phyloP scores from a whole-genome alignment of 2,797 vertebrate species.

The Kryptopterus vitreolus region DNA sequence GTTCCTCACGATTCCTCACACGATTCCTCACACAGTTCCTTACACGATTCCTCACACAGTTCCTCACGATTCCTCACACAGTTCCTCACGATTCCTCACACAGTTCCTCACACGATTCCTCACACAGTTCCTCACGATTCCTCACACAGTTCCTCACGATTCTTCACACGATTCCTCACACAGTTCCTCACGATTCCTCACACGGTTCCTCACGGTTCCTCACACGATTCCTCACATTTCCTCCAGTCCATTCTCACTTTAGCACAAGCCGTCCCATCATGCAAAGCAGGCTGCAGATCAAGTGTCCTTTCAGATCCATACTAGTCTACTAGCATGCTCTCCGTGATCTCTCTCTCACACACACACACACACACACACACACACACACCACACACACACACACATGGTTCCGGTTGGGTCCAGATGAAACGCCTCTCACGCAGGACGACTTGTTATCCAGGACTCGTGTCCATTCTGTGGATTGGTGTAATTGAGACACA shows the following conservation, averaged over 20 bases:
- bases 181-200: neutral
- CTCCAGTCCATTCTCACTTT: neutral
- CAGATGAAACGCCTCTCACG: neutral
- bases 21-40: neutral
- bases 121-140: neutral
- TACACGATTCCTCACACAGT: neutral
- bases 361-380: neutral
- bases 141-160: neutral
- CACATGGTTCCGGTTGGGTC: neutral
- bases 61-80: neutral
- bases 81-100: neutral
- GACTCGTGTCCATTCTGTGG: neutral
- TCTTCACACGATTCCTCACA: neutral
- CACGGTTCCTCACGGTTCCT: neutral
- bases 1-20: neutral
- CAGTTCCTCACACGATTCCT: no score
- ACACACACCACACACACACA: neutral
- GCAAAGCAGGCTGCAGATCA: neutral
- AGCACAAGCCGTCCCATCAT: neutral
- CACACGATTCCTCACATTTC: neutral
- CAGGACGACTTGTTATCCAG: neutral
- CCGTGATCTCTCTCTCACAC: neutral
- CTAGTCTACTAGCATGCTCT: conserved; percentile 2
- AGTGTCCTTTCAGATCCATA: neutral
- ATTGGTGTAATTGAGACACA: neutral